Conservation (phyloP, 2,113 vertebrate species). For the Eulemur macaco region DNA sequence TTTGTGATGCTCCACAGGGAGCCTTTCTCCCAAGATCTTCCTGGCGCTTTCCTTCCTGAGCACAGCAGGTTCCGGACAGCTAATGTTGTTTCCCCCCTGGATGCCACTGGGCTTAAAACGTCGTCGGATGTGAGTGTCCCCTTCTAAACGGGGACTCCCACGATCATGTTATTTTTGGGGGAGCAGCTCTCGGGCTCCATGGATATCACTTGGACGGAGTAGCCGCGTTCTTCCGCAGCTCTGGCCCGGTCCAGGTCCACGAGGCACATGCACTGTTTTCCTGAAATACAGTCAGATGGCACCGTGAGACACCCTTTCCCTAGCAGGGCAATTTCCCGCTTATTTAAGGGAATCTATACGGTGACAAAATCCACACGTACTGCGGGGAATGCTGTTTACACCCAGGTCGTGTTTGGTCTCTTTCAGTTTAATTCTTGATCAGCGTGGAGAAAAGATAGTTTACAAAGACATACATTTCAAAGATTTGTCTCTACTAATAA, state of each 20-base stretch:
- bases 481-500: slow-evolving; percentile 8
- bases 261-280: slow-evolving; percentile 97
- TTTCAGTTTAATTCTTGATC: slow-evolving; percentile 1
- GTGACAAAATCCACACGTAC: background rate
- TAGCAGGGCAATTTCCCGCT: background rate
- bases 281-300: slow-evolving; percentile 81
- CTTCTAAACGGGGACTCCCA: slow-evolving; percentile 85
- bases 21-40: slow-evolving; percentile 41
- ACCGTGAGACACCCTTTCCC: background rate
- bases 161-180: slow-evolving; percentile 98
- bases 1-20: slow-evolving; percentile 59
- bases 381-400: background rate
- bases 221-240: slow-evolving; percentile 91
- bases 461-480: background rate
- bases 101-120: slow-evolving; percentile 54
- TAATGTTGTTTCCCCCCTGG: slow-evolving; percentile 62
- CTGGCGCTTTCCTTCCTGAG: slow-evolving; percentile 61
- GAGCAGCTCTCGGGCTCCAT: slow-evolving; percentile 98
- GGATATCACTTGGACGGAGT: slow-evolving; percentile 91
- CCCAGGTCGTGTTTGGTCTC: background rate
- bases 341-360: background rate
- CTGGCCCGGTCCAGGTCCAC: slow-evolving; percentile 96
- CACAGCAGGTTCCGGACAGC: slow-evolving; percentile 38
- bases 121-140: background rate
- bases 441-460: background rate